Evolutionary conservation across 2,113 vertebrate species (phyloP), one percentile per base, ranked within the genome.

Genomic region (Glaucidium brasilianum): DNA sequence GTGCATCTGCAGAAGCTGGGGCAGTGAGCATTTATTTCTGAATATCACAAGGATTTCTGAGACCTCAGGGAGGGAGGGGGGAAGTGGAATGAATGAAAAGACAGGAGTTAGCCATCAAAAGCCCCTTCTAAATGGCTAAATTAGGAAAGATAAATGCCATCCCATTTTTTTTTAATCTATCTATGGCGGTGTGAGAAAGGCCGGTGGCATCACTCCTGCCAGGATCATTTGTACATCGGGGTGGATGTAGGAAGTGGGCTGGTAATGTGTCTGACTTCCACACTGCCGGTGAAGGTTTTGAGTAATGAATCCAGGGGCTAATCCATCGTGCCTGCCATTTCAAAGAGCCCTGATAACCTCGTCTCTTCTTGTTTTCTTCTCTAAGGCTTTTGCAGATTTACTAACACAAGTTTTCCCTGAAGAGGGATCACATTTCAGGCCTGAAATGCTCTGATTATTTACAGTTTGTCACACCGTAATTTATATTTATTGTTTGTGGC

Each of bases 401-500:
- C 85, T 73, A 77, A 60, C 56, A 43, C 71, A 35, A 93, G 60
- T 75, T 94, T 92, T 88, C 92, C 90, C 96, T 43, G 69, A 92
- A 97, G 90, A 95, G 77, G n/a, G 49, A 97, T 95, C 90, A 90
- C 79, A 77, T 78, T 91, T 80, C 89, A 91, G 93, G 53, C 75
- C 77, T 64, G 53, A 95, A 96, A 93, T 88, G 85, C 81, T 94
- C 81, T 90, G 96, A 94, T 97, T 97, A 94, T 92, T 96, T 97
- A 95, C 92, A 82, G 60, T 97, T 94, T 97, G 93, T 94, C 92
- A 91, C 30, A 27, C 39, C 0, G 4, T 87, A 95, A 97, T 95
- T 97, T 95, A 85, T 96, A 97, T 94, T 88, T 97, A 97, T 97
- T 89, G 84, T 97, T 96, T 92, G 84, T 94, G 92, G 58, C 87